Evolutionary conservation across 2,888 invertebrate species (phyloP), one percentile per base, ranked within the genome.

Genomic region (Acrobasis consociella): DNA sequence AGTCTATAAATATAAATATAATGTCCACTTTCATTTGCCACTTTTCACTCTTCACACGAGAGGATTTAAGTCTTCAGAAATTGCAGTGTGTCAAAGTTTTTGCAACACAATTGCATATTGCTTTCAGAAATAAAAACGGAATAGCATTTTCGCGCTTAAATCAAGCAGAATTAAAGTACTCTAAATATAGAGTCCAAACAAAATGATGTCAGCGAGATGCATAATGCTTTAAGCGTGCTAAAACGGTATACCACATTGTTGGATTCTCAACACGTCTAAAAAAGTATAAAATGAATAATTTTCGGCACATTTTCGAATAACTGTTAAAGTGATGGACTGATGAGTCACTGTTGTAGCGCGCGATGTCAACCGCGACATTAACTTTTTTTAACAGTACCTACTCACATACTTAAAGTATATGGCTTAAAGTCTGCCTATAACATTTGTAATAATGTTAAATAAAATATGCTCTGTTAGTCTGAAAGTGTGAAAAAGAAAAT

Each of bases 281-380:
- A 22, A 9, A 52, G 52, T 31, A 52, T 31, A 22, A 52, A 52
- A 46, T 46, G n/a, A 46, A 42, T 42, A 46, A 46, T 46, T 52
- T 38, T 56, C 38, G 15, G 39, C 13, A 70, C 71, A 76, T 78
- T 74, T 78, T 76, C 63, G 67, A 66, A 67, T 78, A 80, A 85
- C 87, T 77, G 84, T 85, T 81, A 76, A 77, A 78, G 73, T 72
- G 73, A 76, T 80, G 78, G 77, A 78, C 74, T 77, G 76, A 80
- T 75, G 75, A 71, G 74, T 69, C 75, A 81, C 89, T 85, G 89
- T 88, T 87, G 85, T 68, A 75, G 81, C 84, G 81, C 81, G 81
- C 84, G 80, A 82, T 83, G 86, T 85, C 87, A 84, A 85, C 85
- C 84, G 78, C 82, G 73, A 77, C 81, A 79, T 78, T 76, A 76